Evolutionary conservation across 2,797 vertebrate genomes (phyloP), one percentile per base, ranked within the genome.

Genomic region (Margarornis squamiger): DNA sequence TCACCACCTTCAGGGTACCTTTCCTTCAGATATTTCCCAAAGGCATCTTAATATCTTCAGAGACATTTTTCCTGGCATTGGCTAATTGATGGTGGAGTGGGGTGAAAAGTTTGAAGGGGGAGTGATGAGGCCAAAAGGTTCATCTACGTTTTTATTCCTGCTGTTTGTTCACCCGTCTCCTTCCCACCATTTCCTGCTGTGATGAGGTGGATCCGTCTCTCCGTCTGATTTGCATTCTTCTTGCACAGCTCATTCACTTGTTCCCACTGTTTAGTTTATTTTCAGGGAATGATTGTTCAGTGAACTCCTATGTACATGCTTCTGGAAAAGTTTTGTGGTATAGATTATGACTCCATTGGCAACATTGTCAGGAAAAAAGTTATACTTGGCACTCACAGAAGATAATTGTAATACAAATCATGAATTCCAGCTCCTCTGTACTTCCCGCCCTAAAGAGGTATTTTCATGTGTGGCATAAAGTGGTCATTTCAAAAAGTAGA

Each of bases 271-370:
- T 80, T 72, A 71, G 70, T 82, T 93, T 93, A 87, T 95, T 96
- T 96, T 94, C 95, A 88, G 67, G 74, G 88, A 68, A 27, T 90
- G 70, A 86, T 88, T 94, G 82, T 90, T 93, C 79, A 88, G 48
- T 92, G 90, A 95, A 74, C 67, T 95, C 71, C 71, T 87, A 57
- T 95, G 83, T 84, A 93, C 86, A 79, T 30, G 83, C 34, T 90
- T 93, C 88, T 94, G 94, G 88, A 96, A 96, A 96, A 95, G 66
- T 93, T 77, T 93, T 94, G 93, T 89, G 91, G 94, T 93, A 93
- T 95, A 90, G 85, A 92, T 94, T 92, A 93, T 85, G 71, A 87
- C 63, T 92, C 63, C 45, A 24, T 46, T 96, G 94, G 95, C 93
- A 94, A 63, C 41, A 59, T 5, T 76, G 52, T 92, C 74, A 71